Base-by-base conservation (phyloP, 2,797 vertebrate species). In the Tolypeutes matacus region DNA sequence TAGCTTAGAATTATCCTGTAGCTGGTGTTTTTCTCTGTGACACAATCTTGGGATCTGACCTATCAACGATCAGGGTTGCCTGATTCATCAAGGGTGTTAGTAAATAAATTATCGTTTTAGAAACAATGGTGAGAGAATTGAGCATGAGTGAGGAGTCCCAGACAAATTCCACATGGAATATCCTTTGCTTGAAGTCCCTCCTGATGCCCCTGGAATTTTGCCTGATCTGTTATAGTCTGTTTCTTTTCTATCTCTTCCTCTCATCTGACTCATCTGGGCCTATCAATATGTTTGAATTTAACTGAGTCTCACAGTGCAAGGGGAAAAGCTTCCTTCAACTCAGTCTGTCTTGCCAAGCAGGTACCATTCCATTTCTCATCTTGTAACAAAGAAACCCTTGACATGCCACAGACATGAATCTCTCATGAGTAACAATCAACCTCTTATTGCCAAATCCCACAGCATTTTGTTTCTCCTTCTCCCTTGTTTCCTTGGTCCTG, bases 311-410 rank as follows among this genome's bases (percentile, higher is more conserved):
- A 39, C 39, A 39, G 39, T n/a, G n/a, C n/a, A n/a, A 9, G 13
- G 31, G 6, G 7, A n/a, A 7, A 7, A 39, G 13, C 7, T 49
- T 56, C 60, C 53, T 78, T 83, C 62, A n/a, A 13, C 36, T 23
- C 10, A 36, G 36, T 8, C n/a, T 82, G 11, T 77, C 69, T 34
- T 77, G n/a, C 62, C 46, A 46, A 58, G 51, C 39, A 76, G 49
- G n/a, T 56, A 65, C 34, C 18, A 42, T 91, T 77, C 18, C 29
- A 46, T 86, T 86, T 89, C 95, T 94, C 27, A 27, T 51, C 5
- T 27, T 46, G 51, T 23, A 42, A n/a, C 46, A 84, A 76, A 53
- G 36, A 81, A 65, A 67, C 9, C 25, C 70, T 14, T 23, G n/a
- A 31, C 29, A 15, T 25, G n/a, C 69, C 46, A 46, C 34, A 78